Evolutionary conservation across 1,140 invertebrate genomes (phyloP).

Genomic region (Hormaphis cornu): DNA sequence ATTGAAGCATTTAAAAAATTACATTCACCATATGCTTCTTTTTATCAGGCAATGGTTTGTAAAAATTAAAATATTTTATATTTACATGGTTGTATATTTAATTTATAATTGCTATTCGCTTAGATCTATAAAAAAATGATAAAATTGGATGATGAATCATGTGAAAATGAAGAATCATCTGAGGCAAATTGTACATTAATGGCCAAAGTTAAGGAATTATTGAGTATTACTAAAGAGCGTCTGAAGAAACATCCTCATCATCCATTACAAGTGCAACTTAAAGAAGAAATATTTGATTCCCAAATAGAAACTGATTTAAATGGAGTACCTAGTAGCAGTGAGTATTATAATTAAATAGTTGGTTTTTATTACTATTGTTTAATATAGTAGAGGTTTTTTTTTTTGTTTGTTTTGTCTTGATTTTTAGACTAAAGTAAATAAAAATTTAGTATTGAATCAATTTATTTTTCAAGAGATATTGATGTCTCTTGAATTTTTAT

Average conservation of each 20-base stretch:
- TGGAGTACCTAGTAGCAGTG: neutral
- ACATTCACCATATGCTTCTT: constrained; percentile 62
- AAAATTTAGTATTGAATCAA: too few relatives aligned
- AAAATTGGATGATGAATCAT: neutral
- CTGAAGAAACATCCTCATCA: constrained; percentile 3
- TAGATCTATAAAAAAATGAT: constrained; percentile 11
- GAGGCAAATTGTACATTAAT: neutral
- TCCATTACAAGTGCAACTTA: neutral
- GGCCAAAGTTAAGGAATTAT: neutral
- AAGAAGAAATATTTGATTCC: constrained; percentile 10
- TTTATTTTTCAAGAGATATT: too few relatives aligned
- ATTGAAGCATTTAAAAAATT: constrained; percentile 56
- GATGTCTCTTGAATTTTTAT: too few relatives aligned
- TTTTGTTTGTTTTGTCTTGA: too few relatives aligned
- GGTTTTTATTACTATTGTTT: too few relatives aligned
- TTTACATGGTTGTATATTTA: constrained; percentile 45
- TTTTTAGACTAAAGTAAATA: too few relatives aligned
- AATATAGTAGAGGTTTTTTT: too few relatives aligned
- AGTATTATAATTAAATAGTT: neutral
- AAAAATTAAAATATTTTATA: constrained; percentile 55
- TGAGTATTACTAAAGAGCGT: constrained; percentile 9
- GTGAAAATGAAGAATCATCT: neutral
- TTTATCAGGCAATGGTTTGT: constrained; percentile 58
- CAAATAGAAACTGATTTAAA: neutral
- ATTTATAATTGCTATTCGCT: constrained; percentile 39